Conservation (phyloP, 2,797 vertebrate genomes). For the Poeciliopsis gracilis region DNA sequence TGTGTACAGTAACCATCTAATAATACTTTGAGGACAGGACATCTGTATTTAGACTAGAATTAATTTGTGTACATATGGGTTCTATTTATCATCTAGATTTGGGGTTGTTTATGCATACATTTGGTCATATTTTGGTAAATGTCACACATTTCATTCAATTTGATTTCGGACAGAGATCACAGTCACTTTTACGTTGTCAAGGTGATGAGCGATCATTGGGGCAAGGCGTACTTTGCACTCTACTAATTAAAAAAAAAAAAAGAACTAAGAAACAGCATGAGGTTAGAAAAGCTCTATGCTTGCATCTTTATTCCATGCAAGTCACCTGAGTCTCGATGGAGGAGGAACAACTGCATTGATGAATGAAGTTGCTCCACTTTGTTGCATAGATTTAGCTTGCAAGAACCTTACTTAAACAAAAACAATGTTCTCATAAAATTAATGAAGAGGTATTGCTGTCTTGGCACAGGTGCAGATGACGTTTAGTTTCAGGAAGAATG, state of each 20-base stretch:
- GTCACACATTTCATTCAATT: neutral
- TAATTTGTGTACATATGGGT: neutral
- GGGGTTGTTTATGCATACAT: neutral
- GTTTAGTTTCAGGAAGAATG: conserved; percentile 9
- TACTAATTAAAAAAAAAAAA: neutral
- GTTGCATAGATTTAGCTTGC: neutral
- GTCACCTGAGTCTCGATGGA: neutral
- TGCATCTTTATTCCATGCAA: neutral
- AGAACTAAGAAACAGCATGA: neutral
- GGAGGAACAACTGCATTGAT: neutral
- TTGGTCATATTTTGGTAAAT: neutral
- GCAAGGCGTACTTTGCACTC: neutral
- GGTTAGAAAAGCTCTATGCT: neutral
- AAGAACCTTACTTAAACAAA: neutral
- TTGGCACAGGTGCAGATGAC: conserved; percentile 29
- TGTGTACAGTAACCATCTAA: neutral
- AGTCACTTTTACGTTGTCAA: neutral
- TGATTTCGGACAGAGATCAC: neutral
- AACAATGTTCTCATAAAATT: neutral
- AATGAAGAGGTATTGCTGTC: conserved; percentile 1
- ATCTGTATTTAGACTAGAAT: neutral
- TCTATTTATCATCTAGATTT: neutral
- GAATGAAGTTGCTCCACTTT: neutral
- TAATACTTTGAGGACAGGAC: neutral
- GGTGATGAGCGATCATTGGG: neutral